These are phyloP conservation scores for Polypterus bichir DNA, from an alignment of 2,113 vertebrate genomes.

Conservation along the genomic window DNA sequence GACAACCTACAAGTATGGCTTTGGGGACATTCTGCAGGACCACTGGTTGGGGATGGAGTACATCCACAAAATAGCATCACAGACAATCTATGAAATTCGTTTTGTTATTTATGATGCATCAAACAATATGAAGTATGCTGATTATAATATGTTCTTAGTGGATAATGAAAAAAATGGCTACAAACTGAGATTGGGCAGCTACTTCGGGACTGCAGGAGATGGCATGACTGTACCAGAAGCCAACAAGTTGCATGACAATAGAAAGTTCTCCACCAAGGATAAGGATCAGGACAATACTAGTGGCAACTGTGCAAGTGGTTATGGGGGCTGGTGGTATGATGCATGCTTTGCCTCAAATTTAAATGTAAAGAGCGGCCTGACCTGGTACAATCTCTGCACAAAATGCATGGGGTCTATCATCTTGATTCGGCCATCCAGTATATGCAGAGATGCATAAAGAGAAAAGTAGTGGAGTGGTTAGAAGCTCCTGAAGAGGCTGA, in stretches of 20 bases:
- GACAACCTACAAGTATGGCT: slow-evolving; percentile 38
- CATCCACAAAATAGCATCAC: slow-evolving; percentile 29
- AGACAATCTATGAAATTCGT: slow-evolving; percentile 33
- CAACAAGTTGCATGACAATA: slow-evolving; percentile 32
- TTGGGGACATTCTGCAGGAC: slow-evolving; percentile 24
- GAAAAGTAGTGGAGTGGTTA: too few species aligned
- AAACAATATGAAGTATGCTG: slow-evolving; percentile 6
- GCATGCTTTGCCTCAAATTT: slow-evolving; percentile 18
- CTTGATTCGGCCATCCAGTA: slow-evolving; percentile 11
- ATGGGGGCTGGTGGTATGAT: slow-evolving; percentile 15
- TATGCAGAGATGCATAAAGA: too few species aligned
- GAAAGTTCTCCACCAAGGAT: slow-evolving; percentile 20
- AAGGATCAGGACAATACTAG: slow-evolving; percentile 17
- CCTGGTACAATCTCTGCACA: slow-evolving; percentile 16
- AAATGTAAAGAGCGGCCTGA: slow-evolving; percentile 10
- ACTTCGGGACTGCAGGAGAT: slow-evolving; percentile 26
- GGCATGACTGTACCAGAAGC: slow-evolving; percentile 35
- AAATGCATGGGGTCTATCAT: slow-evolving; percentile 11
- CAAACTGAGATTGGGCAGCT: slow-evolving; percentile 30
- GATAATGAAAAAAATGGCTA: slow-evolving; percentile 31
- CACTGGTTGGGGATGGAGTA: slow-evolving; percentile 40
- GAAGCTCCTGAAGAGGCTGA: too few species aligned
- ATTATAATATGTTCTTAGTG: slow-evolving; percentile 23
- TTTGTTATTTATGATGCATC: slow-evolving; percentile 26
- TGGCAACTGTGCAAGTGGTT: slow-evolving; percentile 12